Evolutionary conservation across 2,113 vertebrate genomes (phyloP), one percentile per base, ranked within the genome.

Genomic region (Apeltes quadracus): DNA sequence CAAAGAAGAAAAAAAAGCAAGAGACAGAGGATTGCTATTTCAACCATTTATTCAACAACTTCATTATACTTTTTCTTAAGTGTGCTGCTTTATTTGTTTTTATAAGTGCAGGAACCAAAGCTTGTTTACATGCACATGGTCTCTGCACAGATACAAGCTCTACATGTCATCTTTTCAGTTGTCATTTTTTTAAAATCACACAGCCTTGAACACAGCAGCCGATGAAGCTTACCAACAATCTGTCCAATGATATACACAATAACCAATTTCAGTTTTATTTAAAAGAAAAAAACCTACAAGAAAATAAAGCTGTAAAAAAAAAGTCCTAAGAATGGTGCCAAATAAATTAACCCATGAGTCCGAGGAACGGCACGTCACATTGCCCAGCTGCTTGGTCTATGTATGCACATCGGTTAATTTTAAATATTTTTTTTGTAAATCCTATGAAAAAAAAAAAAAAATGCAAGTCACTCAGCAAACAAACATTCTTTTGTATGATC

Each of bases 371-470:
- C 88, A 90, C 16, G 44, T 90, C 91, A 80, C 65, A 58, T 79
- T 79, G 75, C 57, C 67, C 75, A 79, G 92, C 86, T 61, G 72
- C 59, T 86, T 85, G 85, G 76, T 81, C 63, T 69, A 69, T 81
- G 62, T 81, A 69, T 73, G 72, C 68, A 81, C 79, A 72, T 91
- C 92, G 89, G 94, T 96, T 96, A 95, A 93, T 83, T 75, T 95
- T 96, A 97, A 96, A 96, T 95, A 96, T 95, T 95, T 95, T 93
- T 95, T 92, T 76, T 93, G 96, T 93, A 95, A 95, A 96, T 95
- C 97, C 95, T 95, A 95, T 94, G 93, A 86, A 87, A 84, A 87
- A 73, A 88, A 93, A 95, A 95, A 87, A 73, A 88, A 93, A 95
- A 95, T 91, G 94, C 92, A 95, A 95, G 94, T 96, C 96, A 95